A percentile compares a stretch with the other conserved stretches of the same genome.
These are phyloP conservation scores for Halichoeres trimaculatus DNA, from an alignment of 2,113 vertebrate species.

Conservation along the genomic window DNA sequence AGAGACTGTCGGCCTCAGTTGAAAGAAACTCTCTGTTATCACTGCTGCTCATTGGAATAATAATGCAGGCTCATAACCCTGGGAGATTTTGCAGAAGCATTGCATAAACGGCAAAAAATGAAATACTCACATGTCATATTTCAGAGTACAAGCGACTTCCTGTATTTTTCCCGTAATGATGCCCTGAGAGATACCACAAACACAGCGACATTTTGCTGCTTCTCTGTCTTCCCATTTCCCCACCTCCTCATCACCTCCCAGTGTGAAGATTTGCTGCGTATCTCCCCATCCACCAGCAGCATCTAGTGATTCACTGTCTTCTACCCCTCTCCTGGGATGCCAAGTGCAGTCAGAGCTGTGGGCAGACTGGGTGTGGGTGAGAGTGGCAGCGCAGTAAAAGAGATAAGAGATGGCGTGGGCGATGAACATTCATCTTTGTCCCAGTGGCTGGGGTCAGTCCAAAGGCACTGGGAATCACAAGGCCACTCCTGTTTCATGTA, in stretches of 20 bases:
- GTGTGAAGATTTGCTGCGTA: constrained; percentile 62
- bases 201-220: constrained; percentile 21
- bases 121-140: background rate
- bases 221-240: constrained; percentile 30
- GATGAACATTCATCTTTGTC: constrained; percentile 15
- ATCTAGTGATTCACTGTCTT: constrained; percentile 70
- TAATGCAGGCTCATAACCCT: background rate
- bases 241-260: constrained; percentile 39
- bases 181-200: no score
- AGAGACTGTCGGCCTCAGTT: constrained; percentile 3
- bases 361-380: constrained; percentile 63
- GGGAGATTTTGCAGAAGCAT: background rate
- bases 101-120: background rate
- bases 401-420: constrained; percentile 43
- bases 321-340: constrained; percentile 44
- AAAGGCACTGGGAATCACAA: constrained; percentile 27
- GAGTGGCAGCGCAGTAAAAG: constrained; percentile 44
- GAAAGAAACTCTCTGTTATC: constrained; percentile 7
- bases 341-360: constrained; percentile 52
- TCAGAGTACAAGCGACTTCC: no score
- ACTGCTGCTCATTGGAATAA: constrained; percentile 1
- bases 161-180: no score
- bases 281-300: constrained; percentile 51
- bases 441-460: constrained; percentile 25
- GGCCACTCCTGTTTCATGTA: constrained; percentile 3